Evolutionary conservation across 2,888 invertebrate genomes (phyloP).

Genomic region (Spialia ferax): DNA sequence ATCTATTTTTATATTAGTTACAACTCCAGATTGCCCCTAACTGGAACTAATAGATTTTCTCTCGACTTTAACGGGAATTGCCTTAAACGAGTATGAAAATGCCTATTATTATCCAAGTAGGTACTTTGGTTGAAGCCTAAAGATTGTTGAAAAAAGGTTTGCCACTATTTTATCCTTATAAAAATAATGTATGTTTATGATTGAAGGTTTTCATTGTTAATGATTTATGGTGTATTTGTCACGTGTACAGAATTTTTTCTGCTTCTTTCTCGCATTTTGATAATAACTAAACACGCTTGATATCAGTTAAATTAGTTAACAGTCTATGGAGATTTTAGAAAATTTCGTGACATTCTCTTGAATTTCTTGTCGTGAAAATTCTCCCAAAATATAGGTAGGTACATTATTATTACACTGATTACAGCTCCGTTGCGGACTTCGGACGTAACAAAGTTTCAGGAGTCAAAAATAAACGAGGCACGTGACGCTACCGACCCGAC

Average conservation of each 20-base stretch:
- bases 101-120: background rate
- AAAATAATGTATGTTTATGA: background rate
- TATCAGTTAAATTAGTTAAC: background rate
- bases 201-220: conserved; percentile 1
- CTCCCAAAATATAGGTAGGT: background rate
- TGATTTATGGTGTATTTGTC: conserved; percentile 21
- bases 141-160: conserved; percentile 9
- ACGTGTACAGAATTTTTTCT: background rate
- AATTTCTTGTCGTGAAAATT: background rate
- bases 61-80: background rate
- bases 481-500: conserved; percentile 58
- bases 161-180: background rate
- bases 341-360: background rate
- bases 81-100: background rate
- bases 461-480: conserved; percentile 68
- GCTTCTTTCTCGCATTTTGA: background rate
- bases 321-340: background rate
- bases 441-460: conserved; percentile 52
- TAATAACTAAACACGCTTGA: background rate
- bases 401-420: background rate
- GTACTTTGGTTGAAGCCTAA: too few species aligned
- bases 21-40: conserved; percentile 51
- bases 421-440: conserved; percentile 28
- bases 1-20: conserved; percentile 66
- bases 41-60: conserved; percentile 21